These are phyloP conservation scores for Exaiptasia diaphana DNA, from an alignment of 64 coral and sea anemone species.

Conservation along the genomic window DNA sequence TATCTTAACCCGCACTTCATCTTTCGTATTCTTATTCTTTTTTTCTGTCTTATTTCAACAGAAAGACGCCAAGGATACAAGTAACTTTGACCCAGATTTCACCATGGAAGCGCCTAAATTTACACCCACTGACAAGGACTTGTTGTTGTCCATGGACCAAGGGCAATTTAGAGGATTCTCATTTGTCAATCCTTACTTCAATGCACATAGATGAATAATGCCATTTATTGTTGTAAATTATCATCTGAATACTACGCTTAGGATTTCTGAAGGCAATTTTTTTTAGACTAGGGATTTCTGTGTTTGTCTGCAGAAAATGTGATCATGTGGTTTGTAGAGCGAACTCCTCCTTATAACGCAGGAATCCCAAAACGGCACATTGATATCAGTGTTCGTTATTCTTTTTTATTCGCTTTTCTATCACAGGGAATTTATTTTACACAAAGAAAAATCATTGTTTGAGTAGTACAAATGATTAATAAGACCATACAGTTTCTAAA, in stretches of 20 bases:
- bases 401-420: too few species aligned
- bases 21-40: neutral
- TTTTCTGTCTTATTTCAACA: neutral
- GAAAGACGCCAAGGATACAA: conserved; percentile 61
- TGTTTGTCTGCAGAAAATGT: neutral
- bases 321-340: neutral
- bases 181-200: conserved; percentile 92
- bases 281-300: neutral
- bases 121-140: conserved; percentile 94
- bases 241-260: neutral
- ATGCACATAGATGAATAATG: conserved; percentile 12
- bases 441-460: too few species aligned
- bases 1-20: neutral
- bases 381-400: neutral
- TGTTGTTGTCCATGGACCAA: conserved; percentile 91
- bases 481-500: too few species aligned
- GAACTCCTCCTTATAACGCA: neutral
- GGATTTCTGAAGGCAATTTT: neutral
- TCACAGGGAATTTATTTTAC: too few species aligned
- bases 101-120: conserved; percentile 81
- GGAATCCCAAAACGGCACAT: neutral
- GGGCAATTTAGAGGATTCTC: conserved; percentile 93
- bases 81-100: conserved; percentile 96
- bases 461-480: too few species aligned
- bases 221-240: neutral